A percentile compares a stretch with the other conserved stretches of the same genome.
phyloP scores from a whole-genome alignment of 2,888 invertebrate species.

The Oxystoma pomonae region DNA sequence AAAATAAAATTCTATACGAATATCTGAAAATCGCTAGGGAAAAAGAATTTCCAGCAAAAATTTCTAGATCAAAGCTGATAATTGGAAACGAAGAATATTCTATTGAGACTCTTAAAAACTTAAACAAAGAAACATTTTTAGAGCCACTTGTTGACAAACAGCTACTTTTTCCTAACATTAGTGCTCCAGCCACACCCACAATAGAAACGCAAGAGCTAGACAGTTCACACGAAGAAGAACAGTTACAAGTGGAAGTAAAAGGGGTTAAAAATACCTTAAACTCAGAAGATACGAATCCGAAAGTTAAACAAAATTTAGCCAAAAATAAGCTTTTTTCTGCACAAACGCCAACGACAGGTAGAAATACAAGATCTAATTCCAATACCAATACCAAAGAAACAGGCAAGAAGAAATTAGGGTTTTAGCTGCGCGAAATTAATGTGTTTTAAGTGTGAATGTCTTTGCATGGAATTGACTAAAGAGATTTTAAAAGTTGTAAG shows the following conservation, averaged over 20 bases:
- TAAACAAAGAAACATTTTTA: background rate
- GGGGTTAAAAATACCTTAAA: too few species aligned
- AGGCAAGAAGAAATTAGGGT: too few species aligned
- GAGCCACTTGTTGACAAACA: background rate
- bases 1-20: conserved; percentile 4
- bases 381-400: too few species aligned
- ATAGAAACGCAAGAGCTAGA: background rate
- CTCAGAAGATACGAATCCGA: too few species aligned
- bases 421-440: too few species aligned
- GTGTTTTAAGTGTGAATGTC: too few species aligned
- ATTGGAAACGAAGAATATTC: background rate
- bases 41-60: background rate
- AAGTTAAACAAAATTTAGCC: too few species aligned
- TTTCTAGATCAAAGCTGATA: background rate
- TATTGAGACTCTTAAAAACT: background rate
- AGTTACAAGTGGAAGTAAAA: background rate
- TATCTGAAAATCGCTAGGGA: background rate
- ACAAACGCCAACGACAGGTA: too few species aligned
- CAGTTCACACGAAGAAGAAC: background rate
- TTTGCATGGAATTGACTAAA: too few species aligned
- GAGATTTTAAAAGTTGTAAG: too few species aligned
- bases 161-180: background rate
- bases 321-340: too few species aligned
- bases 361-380: too few species aligned
- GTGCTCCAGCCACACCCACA: background rate